Percentiles rank a stretch among this genome's conserved stretches.
phyloP scores from a whole-genome alignment of 2,888 invertebrate genomes.

The Megamerina dolium region DNA sequence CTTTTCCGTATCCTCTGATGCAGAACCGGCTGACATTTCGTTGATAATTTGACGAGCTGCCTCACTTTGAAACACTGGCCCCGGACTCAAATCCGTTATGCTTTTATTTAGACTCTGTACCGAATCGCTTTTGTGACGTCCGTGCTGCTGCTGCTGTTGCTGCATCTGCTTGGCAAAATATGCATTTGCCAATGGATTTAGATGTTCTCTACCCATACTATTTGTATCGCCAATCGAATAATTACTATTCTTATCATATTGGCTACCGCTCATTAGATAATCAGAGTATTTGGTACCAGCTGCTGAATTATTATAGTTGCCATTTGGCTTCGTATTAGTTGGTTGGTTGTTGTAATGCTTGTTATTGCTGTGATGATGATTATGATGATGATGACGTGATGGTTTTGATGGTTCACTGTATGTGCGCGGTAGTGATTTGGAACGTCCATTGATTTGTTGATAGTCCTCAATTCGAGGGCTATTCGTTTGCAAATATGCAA shows the following conservation, averaged over 20 bases:
- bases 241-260: constrained; percentile 46
- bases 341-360: constrained; percentile 25
- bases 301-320: constrained; percentile 22
- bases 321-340: constrained; percentile 25
- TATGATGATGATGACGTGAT: constrained; percentile 27
- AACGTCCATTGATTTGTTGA: constrained; percentile 40
- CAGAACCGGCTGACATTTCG: constrained; percentile 59
- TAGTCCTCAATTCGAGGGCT: constrained; percentile 32
- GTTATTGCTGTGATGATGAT: constrained; percentile 24
- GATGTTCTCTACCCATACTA: constrained; percentile 26
- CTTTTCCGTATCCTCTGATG: constrained; percentile 48
- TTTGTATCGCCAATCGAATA: constrained; percentile 16
- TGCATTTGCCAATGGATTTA: constrained; percentile 40
- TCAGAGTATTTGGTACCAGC: constrained; percentile 25
- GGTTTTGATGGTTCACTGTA: constrained; percentile 39
- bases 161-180: constrained; percentile 42
- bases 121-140: constrained; percentile 45
- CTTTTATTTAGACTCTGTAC: constrained; percentile 48
- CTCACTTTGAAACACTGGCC: constrained; percentile 74
- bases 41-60: constrained; percentile 81
- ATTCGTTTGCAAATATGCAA: constrained; percentile 12
- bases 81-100: constrained; percentile 60
- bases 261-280: constrained; percentile 28
- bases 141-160: constrained; percentile 30
- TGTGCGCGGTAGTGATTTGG: constrained; percentile 55